phyloP scores from a whole-genome alignment of 2,888 invertebrate genomes.

The Listrodromus nycthemerus region DNA sequence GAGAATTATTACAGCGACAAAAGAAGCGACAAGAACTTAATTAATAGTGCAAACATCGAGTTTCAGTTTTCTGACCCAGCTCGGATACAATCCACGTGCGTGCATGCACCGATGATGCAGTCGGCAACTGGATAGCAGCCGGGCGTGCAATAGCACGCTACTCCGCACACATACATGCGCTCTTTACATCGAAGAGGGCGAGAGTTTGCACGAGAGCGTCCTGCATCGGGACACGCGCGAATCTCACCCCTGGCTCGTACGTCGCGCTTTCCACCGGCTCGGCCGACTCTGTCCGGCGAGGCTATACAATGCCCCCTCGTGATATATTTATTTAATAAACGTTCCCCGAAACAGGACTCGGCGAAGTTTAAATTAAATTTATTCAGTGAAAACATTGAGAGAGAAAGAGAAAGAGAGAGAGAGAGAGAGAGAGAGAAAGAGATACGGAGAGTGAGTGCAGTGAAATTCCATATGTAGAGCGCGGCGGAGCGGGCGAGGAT shows the following conservation, averaged over 20 bases:
- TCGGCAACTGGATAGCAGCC: neutral
- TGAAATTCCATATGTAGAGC: constrained; percentile 53
- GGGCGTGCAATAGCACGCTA: constrained; percentile 1
- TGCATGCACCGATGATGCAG: constrained; percentile 5
- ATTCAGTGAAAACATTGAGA: constrained; percentile 76
- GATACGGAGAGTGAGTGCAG: constrained; percentile 28
- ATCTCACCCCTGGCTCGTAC: neutral
- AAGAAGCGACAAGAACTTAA: constrained; percentile 30
- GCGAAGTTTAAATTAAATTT: constrained; percentile 80
- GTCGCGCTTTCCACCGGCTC: neutral
- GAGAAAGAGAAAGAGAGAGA: constrained; percentile 1
- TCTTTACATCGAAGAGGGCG: neutral
- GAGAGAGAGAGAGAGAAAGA: constrained; percentile 17
- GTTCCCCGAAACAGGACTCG: constrained; percentile 71
- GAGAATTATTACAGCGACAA: neutral
- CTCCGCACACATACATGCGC: constrained; percentile 12
- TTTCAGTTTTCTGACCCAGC: constrained; percentile 12
- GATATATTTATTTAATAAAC: constrained; percentile 81
- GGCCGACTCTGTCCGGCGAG: constrained; percentile 18
- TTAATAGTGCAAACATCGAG: constrained; percentile 43
- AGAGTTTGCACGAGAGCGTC: constrained; percentile 18
- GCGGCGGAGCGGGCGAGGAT: constrained; percentile 49
- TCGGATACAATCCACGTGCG: constrained; percentile 5
- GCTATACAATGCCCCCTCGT: constrained; percentile 46
- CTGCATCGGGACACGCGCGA: constrained; percentile 33